Evolutionary conservation across 2,113 vertebrate genomes (phyloP).

Genomic region (Agelaius phoeniceus): DNA sequence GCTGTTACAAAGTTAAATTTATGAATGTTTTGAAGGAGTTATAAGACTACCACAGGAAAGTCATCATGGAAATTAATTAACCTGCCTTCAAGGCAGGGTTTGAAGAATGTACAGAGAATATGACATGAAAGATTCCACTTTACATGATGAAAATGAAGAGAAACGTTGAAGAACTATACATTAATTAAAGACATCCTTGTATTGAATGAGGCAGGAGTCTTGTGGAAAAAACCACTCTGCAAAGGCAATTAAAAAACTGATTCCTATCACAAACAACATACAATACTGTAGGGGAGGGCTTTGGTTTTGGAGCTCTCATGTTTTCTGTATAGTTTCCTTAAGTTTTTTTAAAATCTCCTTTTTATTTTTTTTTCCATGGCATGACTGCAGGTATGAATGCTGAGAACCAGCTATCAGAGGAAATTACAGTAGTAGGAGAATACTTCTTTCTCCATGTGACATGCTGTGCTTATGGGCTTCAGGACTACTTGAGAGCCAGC

Average conservation of each 20-base stretch:
- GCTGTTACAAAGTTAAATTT: conserved; percentile 31
- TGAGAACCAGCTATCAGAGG: not conserved
- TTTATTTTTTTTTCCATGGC: no score
- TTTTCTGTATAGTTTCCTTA: not conserved
- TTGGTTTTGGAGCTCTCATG: not conserved
- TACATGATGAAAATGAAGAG: conserved; percentile 31
- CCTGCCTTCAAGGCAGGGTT: conserved; percentile 44
- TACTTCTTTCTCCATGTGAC: not conserved
- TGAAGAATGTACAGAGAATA: conserved; percentile 38
- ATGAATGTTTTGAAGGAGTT: conserved; percentile 21
- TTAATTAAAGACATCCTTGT: conserved; percentile 30
- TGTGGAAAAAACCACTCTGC: not conserved
- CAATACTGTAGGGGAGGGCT: not conserved
- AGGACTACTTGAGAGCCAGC: fast-evolving
- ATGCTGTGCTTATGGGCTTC: not conserved
- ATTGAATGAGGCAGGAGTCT: not conserved
- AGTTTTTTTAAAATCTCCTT: not conserved
- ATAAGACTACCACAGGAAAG: conserved; percentile 19
- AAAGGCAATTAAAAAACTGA: not conserved
- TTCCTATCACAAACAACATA: not conserved
- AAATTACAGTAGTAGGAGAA: not conserved
- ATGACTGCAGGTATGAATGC: not conserved
- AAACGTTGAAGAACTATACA: conserved; percentile 6
- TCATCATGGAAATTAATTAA: conserved; percentile 58
- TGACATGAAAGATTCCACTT: conserved; percentile 48